A percentile compares a stretch with the other conserved stretches of the same genome.
These are phyloP conservation scores for Campoletis sonorensis DNA, from an alignment of 1,140 invertebrate species.

Conservation along the genomic window DNA sequence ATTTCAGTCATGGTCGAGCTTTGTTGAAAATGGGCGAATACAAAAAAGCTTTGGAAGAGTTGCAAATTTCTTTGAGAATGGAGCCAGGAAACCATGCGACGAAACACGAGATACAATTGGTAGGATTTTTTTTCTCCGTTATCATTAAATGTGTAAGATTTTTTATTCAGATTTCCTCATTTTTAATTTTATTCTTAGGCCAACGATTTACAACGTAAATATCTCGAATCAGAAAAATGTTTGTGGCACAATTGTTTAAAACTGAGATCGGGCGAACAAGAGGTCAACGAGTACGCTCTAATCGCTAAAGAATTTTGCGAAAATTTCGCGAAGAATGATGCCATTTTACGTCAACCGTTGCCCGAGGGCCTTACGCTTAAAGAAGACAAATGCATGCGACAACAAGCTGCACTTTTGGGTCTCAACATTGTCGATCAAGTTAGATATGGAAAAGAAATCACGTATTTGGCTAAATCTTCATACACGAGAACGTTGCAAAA, in stretches of 20 bases:
- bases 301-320: slow-evolving; percentile 60
- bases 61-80: slow-evolving; percentile 57
- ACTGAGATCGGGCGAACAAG: slow-evolving; percentile 38
- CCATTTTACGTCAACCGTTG: slow-evolving; percentile 57
- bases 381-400: slow-evolving; percentile 59
- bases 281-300: slow-evolving; percentile 56
- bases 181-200: slow-evolving; percentile 54
- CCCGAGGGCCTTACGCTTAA: slow-evolving; percentile 63
- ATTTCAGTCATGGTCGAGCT: slow-evolving; percentile 65
- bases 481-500: slow-evolving; percentile 46
- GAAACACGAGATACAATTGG: slow-evolving; percentile 57
- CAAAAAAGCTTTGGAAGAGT: slow-evolving; percentile 57
- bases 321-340: slow-evolving; percentile 52
- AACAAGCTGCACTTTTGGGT: slow-evolving; percentile 61
- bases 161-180: too few relatives aligned
- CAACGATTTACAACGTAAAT: slow-evolving; percentile 58
- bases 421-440: slow-evolving; percentile 54
- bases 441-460: slow-evolving; percentile 60
- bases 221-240: slow-evolving; percentile 55
- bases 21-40: slow-evolving; percentile 66
- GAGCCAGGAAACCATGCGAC: slow-evolving; percentile 54
- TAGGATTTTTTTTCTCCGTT: slow-evolving; percentile 37
- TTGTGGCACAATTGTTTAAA: slow-evolving; percentile 65
- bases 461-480: slow-evolving; percentile 61
- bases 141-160: slow-evolving; percentile 34